Evolutionary conservation across 2,888 invertebrate genomes (phyloP), one percentile per base, ranked within the genome.

Genomic region (Poecilobothrus nobilitatus): DNA sequence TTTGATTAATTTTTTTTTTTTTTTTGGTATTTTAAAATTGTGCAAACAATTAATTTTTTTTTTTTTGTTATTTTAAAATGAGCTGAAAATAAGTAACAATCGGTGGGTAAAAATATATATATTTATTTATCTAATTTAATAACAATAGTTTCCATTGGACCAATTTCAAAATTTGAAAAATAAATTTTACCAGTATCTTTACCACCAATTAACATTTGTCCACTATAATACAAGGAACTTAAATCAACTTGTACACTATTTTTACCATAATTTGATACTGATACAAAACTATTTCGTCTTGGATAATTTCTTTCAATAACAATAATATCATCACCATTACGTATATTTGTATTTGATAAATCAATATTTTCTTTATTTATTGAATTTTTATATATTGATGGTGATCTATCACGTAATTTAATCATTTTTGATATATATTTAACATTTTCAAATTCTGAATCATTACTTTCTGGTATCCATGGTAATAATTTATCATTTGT

Each of bases 271-370:
- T 93, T 93, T 1, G 88, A 88, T 0, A 92, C 86, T 70, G 90
- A 87, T 0, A 91, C 89, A 76, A 89, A 91, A 0, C 91, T 87
- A 76, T 91, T 89, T 70, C 91, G 85, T 20, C 93, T 85, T 0
- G 92, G 92, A 79, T 89, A 92, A 85, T 89, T 89, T 65, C 93
- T 84, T 76, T 93, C 92, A 66, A 89, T 81, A 21, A 92, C 86
- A 3, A 93, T 82, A 65, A 92, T 84, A 75, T 89, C 86, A 65
- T 87, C 85, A 62, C 85, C 83, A 76, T 87, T 85, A 70, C 89
- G 86, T 68, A 92, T 84, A 74, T 88, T 88, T 71, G 88, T 87
- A 79, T 91, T 92, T 22, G 87, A 86, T 66, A 85, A 80, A 68
- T 85, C 83, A 70, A 82, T 83, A 0, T 87, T 87, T 66, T 89